A percentile compares a stretch with the other conserved stretches of the same genome.
phyloP scores from a whole-genome alignment of 1,140 invertebrate species.

The Brachionus manjavacas region DNA sequence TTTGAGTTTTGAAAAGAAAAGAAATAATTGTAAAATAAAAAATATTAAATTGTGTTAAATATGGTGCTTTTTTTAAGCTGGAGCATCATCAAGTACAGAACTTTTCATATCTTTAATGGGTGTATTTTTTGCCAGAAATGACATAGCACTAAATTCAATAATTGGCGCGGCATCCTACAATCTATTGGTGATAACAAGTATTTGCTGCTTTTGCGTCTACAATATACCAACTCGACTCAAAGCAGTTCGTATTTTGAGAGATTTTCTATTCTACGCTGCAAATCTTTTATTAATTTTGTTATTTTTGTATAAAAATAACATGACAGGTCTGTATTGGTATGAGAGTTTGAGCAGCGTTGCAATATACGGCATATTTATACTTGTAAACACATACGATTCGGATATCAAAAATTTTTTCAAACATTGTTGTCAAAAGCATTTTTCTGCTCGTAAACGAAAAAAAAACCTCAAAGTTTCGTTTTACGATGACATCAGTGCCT shows the following conservation, averaged over 20 bases:
- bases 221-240: background rate
- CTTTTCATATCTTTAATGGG: background rate
- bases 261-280: constrained; percentile 10
- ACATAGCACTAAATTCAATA: background rate
- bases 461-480: constrained; percentile 22
- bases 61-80: background rate
- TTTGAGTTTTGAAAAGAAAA: too few species aligned
- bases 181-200: background rate
- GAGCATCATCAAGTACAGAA: background rate
- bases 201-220: constrained; percentile 19
- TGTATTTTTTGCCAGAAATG: constrained; percentile 18
- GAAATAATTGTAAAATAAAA: too few species aligned
- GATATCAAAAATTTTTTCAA: background rate
- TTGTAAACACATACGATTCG: background rate
- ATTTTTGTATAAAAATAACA: background rate
- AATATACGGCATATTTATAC: background rate
- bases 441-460: background rate
- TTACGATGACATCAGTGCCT: background rate
- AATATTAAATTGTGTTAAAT: too few species aligned
- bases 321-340: background rate
- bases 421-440: background rate
- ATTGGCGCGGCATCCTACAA: constrained; percentile 22
- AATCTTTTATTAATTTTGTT: background rate
- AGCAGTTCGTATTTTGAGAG: background rate
- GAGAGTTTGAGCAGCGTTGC: background rate